phyloP scores from a whole-genome alignment of 2,888 invertebrate species.

The Melitaea athalia region DNA sequence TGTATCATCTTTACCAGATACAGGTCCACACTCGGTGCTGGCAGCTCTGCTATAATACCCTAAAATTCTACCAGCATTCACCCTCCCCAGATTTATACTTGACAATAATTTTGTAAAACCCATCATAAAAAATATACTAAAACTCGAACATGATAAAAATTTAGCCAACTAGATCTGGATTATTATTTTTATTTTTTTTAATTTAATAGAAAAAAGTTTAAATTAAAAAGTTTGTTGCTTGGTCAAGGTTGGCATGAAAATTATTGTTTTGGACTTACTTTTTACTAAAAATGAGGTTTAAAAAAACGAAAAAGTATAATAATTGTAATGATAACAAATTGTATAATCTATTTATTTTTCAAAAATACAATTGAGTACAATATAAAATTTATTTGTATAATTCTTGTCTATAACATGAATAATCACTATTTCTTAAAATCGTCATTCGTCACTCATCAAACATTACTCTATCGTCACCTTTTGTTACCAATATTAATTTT shows the following conservation, averaged over 20 bases:
- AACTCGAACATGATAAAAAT: slow-evolving; percentile 38
- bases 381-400: background rate
- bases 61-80: slow-evolving; percentile 30
- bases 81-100: slow-evolving; percentile 47
- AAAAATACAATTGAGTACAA: background rate
- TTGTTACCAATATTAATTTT: slow-evolving; percentile 84
- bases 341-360: background rate
- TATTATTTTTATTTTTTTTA: background rate
- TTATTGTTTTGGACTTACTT: background rate
- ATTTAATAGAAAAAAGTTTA: background rate
- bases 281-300: background rate
- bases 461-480: slow-evolving; percentile 47
- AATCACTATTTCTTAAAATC: background rate
- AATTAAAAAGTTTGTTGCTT: slow-evolving; percentile 3
- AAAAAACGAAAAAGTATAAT: background rate
- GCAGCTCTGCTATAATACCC: slow-evolving; percentile 33
- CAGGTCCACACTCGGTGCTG: slow-evolving; percentile 13
- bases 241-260: slow-evolving; percentile 2
- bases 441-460: background rate
- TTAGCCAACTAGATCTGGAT: slow-evolving; percentile 56
- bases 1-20: slow-evolving; percentile 14
- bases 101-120: slow-evolving; percentile 62
- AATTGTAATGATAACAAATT: background rate
- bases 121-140: slow-evolving; percentile 57
- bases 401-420: background rate